A percentile compares a stretch with the other conserved stretches of the same genome.
phyloP scores from a whole-genome alignment of 1,140 invertebrate genomes.

The Octopus sinensis region DNA sequence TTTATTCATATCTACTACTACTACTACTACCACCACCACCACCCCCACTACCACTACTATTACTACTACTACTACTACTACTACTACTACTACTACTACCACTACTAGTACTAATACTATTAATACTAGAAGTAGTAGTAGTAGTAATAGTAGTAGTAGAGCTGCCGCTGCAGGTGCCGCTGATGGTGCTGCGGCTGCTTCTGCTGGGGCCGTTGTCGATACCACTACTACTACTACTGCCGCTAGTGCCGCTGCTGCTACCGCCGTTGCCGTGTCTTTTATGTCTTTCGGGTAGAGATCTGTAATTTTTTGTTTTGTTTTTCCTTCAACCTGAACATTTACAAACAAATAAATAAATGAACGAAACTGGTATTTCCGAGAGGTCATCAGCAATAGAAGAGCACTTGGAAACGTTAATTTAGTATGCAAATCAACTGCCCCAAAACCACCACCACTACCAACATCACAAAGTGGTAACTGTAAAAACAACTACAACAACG shows the following conservation, averaged over 20 bases:
- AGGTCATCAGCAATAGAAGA: too few species aligned
- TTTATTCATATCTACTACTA: too few species aligned
- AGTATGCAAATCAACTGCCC: too few species aligned
- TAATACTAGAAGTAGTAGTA: too few species aligned
- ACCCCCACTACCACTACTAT: neutral
- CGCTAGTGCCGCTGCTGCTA: too few species aligned
- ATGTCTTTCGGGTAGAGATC: neutral
- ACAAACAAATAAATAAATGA: too few species aligned
- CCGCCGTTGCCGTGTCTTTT: neutral
- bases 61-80: slow-evolving; percentile 14
- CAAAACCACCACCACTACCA: too few species aligned
- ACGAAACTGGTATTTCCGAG: too few species aligned
- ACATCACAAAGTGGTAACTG: too few species aligned
- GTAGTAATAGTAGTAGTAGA: neutral
- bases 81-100: slow-evolving; percentile 10
- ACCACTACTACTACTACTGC: slow-evolving; percentile 15
- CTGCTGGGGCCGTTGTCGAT: neutral
- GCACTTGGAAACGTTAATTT: too few species aligned
- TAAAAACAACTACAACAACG: too few species aligned
- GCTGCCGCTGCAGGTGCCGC: neutral
- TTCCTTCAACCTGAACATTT: neutral
- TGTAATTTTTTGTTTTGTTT: neutral
- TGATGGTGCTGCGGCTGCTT: slow-evolving; percentile 17
- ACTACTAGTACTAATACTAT: neutral
- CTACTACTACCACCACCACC: too few species aligned